phyloP scores from a whole-genome alignment of 2,797 vertebrate species.

The Darevskia mixta region DNA sequence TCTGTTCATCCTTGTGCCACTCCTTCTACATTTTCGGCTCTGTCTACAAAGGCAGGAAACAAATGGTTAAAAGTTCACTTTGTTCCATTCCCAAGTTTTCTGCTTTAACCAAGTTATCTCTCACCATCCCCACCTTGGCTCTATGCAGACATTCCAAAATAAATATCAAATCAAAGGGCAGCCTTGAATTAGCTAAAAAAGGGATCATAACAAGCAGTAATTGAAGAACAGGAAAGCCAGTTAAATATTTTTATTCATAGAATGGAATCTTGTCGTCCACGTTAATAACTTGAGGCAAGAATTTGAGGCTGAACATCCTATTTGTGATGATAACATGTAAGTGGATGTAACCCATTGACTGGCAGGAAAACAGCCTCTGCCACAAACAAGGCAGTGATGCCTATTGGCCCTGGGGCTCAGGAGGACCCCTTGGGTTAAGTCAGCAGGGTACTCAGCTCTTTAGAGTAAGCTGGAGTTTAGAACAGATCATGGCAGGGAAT shows the following conservation, averaged over 20 bases:
- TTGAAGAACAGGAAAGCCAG: slow-evolving; percentile 20
- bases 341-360: not conserved
- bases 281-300: not conserved
- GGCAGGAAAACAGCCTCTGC: not conserved
- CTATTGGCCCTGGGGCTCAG: too few relatives aligned
- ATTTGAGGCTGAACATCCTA: not conserved
- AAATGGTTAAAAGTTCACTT: slow-evolving; percentile 15
- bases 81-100: slow-evolving; percentile 18
- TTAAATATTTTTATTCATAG: not conserved
- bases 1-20: not conserved
- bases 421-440: too few relatives aligned
- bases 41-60: slow-evolving; percentile 22
- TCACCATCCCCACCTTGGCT: slow-evolving; percentile 17
- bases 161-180: slow-evolving; percentile 38
- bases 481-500: too few relatives aligned
- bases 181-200: slow-evolving; percentile 26
- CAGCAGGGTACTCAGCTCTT: too few relatives aligned
- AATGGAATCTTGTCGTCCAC: slow-evolving; percentile 26
- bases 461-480: too few relatives aligned
- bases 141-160: slow-evolving; percentile 30
- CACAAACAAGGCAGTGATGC: too few relatives aligned
- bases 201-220: slow-evolving; percentile 22
- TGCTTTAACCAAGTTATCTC: slow-evolving; percentile 34
- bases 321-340: not conserved
- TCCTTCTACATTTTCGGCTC: not conserved